These are phyloP conservation scores for Phymanthus crucifer DNA, from an alignment of 92 coral and sea anemone species.

Conservation along the genomic window DNA sequence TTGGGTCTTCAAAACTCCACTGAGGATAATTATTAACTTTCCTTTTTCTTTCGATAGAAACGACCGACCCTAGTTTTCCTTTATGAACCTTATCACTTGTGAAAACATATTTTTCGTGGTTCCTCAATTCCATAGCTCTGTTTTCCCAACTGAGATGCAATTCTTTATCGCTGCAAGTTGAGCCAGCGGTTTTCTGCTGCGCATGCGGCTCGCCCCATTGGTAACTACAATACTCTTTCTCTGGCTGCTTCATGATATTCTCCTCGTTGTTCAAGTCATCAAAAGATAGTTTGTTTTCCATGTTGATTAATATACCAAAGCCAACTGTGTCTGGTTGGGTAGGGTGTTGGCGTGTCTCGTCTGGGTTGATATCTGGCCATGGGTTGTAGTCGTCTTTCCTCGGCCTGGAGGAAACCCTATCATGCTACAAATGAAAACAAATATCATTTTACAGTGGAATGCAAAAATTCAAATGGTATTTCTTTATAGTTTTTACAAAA, in stretches of 20 bases:
- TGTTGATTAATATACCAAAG: background rate
- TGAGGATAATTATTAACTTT: background rate
- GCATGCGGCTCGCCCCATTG: background rate
- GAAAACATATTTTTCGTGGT: background rate
- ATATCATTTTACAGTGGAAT: background rate
- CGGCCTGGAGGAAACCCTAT: background rate
- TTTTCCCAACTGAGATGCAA: background rate
- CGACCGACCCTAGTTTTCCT: background rate
- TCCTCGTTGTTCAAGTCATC: background rate
- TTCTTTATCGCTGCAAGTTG: background rate
- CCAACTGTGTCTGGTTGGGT: background rate
- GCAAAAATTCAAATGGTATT: too few relatives aligned
- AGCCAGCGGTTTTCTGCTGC: background rate
- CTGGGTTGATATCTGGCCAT: background rate
- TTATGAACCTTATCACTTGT: background rate
- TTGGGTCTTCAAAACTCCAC: background rate
- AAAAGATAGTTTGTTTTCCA: background rate
- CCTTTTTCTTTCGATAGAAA: background rate
- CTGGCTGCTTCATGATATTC: background rate
- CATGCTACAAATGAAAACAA: background rate
- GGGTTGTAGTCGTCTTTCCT: background rate
- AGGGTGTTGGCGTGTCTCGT: background rate
- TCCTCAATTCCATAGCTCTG: background rate
- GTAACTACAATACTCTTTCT: background rate
- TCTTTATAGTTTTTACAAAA: too few relatives aligned